Evolutionary conservation across 2,888 invertebrate species (phyloP), one percentile per base, ranked within the genome.

Genomic region (Heliconius ismenius): DNA sequence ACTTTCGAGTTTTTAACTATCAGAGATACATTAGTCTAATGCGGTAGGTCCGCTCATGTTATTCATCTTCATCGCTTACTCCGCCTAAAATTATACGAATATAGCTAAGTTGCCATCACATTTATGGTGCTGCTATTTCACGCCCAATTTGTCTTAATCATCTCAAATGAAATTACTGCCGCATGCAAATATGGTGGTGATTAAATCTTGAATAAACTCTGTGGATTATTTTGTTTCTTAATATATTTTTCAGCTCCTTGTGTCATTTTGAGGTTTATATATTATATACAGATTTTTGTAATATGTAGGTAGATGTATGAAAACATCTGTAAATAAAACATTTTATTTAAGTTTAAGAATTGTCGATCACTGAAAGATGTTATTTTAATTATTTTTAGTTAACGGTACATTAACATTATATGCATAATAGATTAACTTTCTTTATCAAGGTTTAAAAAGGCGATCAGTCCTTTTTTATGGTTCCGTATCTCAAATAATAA

Each of bases 81-180:
- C 74, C 18, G 7, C 18, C 49, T 49, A 49, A 49, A 49, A 18
- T 18, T 18, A 49, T 49, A 49, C 18, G 6, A 18, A 18, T 26
- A 64, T 24, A 67, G 68, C 72, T 69, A 73, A 36, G 78, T 73
- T 77, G 49, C 64, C 60, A 74, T 74, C 72, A 79, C 74, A 69
- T 78, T 78, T 72, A 72, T 58, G 62, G 65, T 77, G 28, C 63
- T 67, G 63, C 62, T 39, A 76, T 83, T 83, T 85, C 81, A 81
- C 77, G 82, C 69, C 75, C 80, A 82, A 86, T 88, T 88, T 83
- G 82, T 89, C 87, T 88, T 86, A 83, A 86, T 88, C 81, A 82
- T 73, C 65, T 74, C 70, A 80, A 82, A 82, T 83, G 81, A 83
- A 82, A 84, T 78, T 76, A 79, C 65, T 67, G 54, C 60, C 43